phyloP scores from a whole-genome alignment of 2,113 vertebrate genomes.

The Eulemur rufifrons region DNA sequence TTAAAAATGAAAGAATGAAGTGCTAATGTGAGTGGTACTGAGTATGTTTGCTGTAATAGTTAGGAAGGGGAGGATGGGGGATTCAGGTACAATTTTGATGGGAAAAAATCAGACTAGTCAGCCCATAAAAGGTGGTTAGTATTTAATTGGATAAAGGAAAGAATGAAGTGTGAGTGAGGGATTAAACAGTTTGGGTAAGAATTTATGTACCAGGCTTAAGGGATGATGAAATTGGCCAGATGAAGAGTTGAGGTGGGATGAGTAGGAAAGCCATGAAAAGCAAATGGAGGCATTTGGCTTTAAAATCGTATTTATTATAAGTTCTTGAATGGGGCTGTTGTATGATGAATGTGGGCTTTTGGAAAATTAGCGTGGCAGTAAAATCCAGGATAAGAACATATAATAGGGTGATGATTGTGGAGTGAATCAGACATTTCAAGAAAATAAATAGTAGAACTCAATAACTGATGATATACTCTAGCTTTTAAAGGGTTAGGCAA shows the following conservation, averaged over 20 bases:
- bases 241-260: background rate
- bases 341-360: background rate
- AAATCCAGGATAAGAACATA: background rate
- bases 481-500: background rate
- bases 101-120: background rate
- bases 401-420: background rate
- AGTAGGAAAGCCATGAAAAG: background rate
- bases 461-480: background rate
- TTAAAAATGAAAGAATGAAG: slow-evolving; percentile 29
- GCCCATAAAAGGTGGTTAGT: background rate
- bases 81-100: background rate
- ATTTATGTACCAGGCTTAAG: background rate
- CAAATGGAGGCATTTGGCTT: background rate
- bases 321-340: background rate
- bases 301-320: slow-evolving; percentile 27
- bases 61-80: background rate
- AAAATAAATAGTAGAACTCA: slow-evolving; percentile 16
- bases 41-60: background rate
- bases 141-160: slow-evolving; percentile 22
- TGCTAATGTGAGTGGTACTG: background rate
- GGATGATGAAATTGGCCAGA: background rate
- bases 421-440: background rate
- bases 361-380: background rate
- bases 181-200: background rate
- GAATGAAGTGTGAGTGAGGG: background rate